A percentile compares a stretch with the other conserved stretches of the same genome.
Evolutionary conservation across 2,113 vertebrate species (phyloP).

Genomic region (Lagenorhynchus albirostris): DNA sequence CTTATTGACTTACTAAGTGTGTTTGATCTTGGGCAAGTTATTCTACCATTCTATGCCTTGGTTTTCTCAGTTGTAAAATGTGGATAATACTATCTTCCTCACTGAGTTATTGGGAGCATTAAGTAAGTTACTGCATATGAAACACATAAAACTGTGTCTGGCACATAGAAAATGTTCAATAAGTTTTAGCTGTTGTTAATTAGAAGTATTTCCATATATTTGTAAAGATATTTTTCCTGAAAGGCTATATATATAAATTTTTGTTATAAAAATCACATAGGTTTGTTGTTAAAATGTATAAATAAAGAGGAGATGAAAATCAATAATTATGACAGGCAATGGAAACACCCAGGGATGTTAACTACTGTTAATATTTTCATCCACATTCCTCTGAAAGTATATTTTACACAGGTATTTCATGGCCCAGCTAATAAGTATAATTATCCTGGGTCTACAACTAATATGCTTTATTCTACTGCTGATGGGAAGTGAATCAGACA

Average conservation of each 20-base stretch:
- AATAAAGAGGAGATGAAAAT: neutral
- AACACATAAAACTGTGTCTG: neutral
- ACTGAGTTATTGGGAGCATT: neutral
- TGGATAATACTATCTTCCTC: neutral
- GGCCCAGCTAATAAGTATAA: neutral
- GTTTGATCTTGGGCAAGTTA: neutral
- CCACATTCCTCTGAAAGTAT: neutral
- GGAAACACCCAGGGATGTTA: neutral
- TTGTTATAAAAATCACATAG: neutral
- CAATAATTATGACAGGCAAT: neutral
- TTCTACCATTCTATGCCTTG: neutral
- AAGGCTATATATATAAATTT: neutral
- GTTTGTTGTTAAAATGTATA: slow-evolving; percentile 12
- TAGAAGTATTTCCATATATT: neutral
- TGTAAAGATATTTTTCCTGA: neutral
- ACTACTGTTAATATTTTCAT: neutral
- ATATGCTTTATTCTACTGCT: neutral
- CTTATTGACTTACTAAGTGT: neutral
- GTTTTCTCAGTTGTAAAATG: slow-evolving; percentile 12
- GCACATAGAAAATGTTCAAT: neutral
- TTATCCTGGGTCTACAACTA: neutral
- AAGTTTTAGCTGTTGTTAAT: neutral
- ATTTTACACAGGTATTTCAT: neutral
- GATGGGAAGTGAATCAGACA: neutral
- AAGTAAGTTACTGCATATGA: neutral